Conservation (phyloP, 2,888 invertebrate species). For the Xylocampa areola region DNA sequence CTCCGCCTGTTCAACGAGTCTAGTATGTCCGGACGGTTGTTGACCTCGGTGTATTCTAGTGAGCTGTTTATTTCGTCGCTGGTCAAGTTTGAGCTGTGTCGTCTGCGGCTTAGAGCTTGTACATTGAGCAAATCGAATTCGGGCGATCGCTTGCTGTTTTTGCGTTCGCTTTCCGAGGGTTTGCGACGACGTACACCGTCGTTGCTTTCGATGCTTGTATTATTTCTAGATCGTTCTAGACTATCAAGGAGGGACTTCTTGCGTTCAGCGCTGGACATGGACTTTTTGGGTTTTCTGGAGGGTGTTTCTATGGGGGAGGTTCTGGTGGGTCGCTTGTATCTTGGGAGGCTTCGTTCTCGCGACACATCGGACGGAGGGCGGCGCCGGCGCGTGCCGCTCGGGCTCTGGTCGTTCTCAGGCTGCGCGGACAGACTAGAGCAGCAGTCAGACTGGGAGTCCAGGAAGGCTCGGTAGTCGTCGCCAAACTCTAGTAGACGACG, state of each 20-base stretch:
- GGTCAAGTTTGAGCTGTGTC: slow-evolving; percentile 86
- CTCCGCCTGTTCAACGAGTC: slow-evolving; percentile 81
- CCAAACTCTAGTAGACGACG: slow-evolving; percentile 95
- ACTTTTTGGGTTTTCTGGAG: slow-evolving; percentile 83
- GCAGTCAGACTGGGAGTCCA: slow-evolving; percentile 97
- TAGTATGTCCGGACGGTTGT: slow-evolving; percentile 85
- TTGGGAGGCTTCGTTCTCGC: slow-evolving; percentile 76
- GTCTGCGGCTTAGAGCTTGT: slow-evolving; percentile 80
- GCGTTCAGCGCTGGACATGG: slow-evolving; percentile 87
- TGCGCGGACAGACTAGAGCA: slow-evolving; percentile 94
- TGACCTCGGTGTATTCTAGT: slow-evolving; percentile 85
- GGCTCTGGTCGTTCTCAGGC: slow-evolving; percentile 81
- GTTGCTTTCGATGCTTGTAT: slow-evolving; percentile 85
- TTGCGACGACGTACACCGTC: slow-evolving; percentile 81
- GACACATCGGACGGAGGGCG: slow-evolving; percentile 82
- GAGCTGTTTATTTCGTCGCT: slow-evolving; percentile 88
- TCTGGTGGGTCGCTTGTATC: slow-evolving; percentile 80
- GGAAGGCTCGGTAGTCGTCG: slow-evolving; percentile 96
- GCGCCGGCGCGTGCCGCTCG: slow-evolving; percentile 76
- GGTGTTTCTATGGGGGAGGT: slow-evolving; percentile 82
- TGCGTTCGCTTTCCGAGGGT: slow-evolving; percentile 80
- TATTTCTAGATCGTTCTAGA: slow-evolving; percentile 84
- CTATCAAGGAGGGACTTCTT: slow-evolving; percentile 86
- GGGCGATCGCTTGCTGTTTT: slow-evolving; percentile 82
- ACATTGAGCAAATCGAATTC: slow-evolving; percentile 84